These are phyloP conservation scores for Diplodus puntazzo DNA, from an alignment of 2,797 vertebrate genomes.

Conservation along the genomic window DNA sequence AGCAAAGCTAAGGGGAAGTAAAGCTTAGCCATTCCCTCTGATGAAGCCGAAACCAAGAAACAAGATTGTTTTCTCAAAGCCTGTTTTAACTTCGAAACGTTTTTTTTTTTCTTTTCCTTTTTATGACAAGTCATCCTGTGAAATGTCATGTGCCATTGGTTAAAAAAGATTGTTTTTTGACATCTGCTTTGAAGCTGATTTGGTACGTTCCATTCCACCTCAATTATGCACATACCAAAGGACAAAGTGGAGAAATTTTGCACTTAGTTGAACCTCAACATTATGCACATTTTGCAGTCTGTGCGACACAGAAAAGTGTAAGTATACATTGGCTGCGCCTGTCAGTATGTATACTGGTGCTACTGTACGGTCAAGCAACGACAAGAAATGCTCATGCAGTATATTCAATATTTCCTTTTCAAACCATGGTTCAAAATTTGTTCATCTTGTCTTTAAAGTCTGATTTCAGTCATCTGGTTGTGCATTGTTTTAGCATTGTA, in stretches of 20 bases:
- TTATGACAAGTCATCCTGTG: constrained; percentile 68
- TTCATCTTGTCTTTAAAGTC: constrained; percentile 81
- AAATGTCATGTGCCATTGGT: constrained; percentile 70
- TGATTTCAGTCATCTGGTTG: constrained; percentile 77
- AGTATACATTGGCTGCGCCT: constrained; percentile 70
- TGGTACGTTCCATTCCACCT: constrained; percentile 69
- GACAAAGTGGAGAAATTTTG: constrained; percentile 80
- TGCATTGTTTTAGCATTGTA: constrained; percentile 87
- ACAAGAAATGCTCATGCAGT: constrained; percentile 55
- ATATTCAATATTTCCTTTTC: constrained; percentile 59
- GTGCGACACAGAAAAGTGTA: constrained; percentile 60
- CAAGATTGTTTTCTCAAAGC: constrained; percentile 59
- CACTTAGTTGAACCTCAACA: constrained; percentile 72
- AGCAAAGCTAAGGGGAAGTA: constrained; percentile 64
- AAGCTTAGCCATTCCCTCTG: constrained; percentile 64
- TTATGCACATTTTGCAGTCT: constrained; percentile 64
- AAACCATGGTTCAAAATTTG: constrained; percentile 70
- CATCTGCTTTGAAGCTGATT: constrained; percentile 64
- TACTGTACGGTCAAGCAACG: constrained; percentile 80
- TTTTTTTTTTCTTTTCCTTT: constrained; percentile 22
- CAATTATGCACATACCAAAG: constrained; percentile 77
- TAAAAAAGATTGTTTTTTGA: constrained; percentile 62
- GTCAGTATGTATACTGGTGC: constrained; percentile 88
- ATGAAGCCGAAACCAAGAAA: constrained; percentile 65
- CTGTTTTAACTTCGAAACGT: constrained; percentile 64